Conservation (phyloP, 1,140 invertebrate species). For the Aphidius ervi region DNA sequence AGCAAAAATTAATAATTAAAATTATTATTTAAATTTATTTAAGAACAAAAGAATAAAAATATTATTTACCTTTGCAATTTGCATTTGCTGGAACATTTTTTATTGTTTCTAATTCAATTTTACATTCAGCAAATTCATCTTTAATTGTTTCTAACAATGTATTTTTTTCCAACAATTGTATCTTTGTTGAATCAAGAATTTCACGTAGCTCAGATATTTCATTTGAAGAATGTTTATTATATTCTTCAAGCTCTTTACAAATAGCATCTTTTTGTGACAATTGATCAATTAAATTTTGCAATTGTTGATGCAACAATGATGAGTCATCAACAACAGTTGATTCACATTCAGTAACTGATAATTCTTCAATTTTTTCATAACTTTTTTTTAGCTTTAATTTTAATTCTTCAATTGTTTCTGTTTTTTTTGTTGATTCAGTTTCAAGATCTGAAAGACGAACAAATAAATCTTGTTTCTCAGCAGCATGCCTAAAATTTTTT, state of each 20-base stretch:
- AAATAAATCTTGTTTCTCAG: constrained; percentile 23
- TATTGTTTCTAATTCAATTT: constrained; percentile 31
- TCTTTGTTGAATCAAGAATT: constrained; percentile 24
- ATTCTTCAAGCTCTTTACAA: constrained; percentile 17
- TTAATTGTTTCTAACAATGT: constrained; percentile 28
- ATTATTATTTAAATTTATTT: not conserved
- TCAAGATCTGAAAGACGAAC: constrained; percentile 23
- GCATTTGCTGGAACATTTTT: constrained; percentile 29
- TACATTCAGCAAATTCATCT: constrained; percentile 32
- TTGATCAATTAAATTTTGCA: constrained; percentile 2
- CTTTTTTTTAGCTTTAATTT: constrained; percentile 18
- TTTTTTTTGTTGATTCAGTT: constrained; percentile 6
- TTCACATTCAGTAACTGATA: constrained; percentile 10
- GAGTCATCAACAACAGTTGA: constrained; percentile 14
- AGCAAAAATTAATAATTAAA: constrained; percentile 2
- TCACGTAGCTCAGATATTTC: constrained; percentile 23
- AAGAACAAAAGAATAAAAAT: not conserved
- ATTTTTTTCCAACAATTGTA: constrained; percentile 27
- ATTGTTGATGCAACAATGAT: constrained; percentile 12
- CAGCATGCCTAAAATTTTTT: constrained; percentile 22
- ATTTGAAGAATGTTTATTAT: constrained; percentile 14
- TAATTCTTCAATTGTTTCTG: constrained; percentile 22
- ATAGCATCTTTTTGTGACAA: constrained; percentile 19
- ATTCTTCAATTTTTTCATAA: constrained; percentile 22
- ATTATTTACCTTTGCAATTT: constrained; percentile 34